These are phyloP conservation scores for Tachystola acroxantha DNA, from an alignment of 2,888 invertebrate genomes.

Conservation along the genomic window DNA sequence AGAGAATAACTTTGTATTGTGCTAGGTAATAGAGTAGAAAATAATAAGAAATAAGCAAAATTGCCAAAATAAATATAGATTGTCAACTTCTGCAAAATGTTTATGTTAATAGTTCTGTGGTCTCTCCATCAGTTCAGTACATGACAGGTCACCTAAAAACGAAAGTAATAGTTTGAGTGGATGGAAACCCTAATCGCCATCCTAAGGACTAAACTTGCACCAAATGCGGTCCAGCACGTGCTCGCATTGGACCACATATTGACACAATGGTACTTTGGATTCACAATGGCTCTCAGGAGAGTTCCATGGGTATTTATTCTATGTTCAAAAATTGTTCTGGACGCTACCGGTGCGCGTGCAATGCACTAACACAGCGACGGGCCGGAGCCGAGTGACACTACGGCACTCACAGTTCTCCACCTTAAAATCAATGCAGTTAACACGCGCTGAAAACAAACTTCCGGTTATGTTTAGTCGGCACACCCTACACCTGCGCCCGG, in stretches of 20 bases:
- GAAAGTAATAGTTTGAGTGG: no score
- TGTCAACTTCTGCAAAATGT: neutral
- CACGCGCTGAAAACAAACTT: constrained; percentile 79
- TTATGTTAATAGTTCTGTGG: neutral
- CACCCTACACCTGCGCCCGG: constrained; percentile 49
- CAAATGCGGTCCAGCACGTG: no score
- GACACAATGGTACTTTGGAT: no score
- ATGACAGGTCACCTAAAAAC: no score
- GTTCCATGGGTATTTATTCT: constrained; percentile 1
- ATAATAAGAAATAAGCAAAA: constrained; percentile 1
- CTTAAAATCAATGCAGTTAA: constrained; percentile 80
- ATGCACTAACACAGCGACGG: constrained; percentile 69
- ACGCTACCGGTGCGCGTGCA: constrained; percentile 44
- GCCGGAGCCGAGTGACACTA: constrained; percentile 67
- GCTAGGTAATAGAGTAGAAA: constrained; percentile 1
- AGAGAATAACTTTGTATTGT: constrained; percentile 1
- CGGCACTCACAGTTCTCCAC: constrained; percentile 79
- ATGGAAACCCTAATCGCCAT: no score
- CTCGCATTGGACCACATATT: no score
- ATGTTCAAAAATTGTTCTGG: constrained; percentile 49
- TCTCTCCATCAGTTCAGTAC: no score
- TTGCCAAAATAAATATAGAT: constrained; percentile 24
- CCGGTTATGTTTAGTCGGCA: constrained; percentile 62
- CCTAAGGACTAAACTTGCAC: no score
- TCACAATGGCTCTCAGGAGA: no score